phyloP scores from a whole-genome alignment of 2,888 invertebrate species.

The Eupithecia vulgata region DNA sequence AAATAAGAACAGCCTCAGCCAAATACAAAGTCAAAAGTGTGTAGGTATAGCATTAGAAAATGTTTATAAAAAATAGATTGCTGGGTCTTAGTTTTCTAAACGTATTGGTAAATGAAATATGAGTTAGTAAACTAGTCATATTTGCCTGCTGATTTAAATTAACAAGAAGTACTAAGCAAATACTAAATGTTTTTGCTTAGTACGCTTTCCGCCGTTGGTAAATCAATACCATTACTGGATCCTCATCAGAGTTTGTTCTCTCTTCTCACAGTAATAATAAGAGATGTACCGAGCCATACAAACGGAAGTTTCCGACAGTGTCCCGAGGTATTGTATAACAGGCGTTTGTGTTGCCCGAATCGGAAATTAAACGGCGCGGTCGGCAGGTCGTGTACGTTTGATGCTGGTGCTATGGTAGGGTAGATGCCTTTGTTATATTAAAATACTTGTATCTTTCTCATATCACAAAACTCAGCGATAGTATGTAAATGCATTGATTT shows the following conservation, averaged over 20 bases:
- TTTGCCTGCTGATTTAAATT: not conserved
- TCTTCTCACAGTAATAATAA: not conserved
- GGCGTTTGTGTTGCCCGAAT: constrained; percentile 16
- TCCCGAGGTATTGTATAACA: constrained; percentile 6
- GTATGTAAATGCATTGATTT: no score
- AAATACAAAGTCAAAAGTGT: not conserved
- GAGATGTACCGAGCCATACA: not conserved
- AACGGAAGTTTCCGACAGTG: constrained; percentile 3
- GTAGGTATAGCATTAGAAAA: no score
- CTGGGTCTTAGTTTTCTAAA: no score
- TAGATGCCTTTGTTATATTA: not conserved
- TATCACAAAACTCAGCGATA: not conserved
- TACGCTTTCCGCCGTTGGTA: not conserved
- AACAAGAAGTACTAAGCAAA: not conserved
- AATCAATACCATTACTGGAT: not conserved
- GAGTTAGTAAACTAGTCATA: no score
- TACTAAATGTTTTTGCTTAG: no score
- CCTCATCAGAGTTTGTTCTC: not conserved
- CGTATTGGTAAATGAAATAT: no score
- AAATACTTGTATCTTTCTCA: not conserved
- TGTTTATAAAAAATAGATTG: no score
- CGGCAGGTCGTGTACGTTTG: constrained; percentile 14
- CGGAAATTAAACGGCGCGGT: constrained; percentile 25
- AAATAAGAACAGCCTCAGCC: no score
- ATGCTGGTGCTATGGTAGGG: not conserved